A percentile compares a stretch with the other conserved stretches of the same genome.
phyloP scores from a whole-genome alignment of 2,113 vertebrate genomes.

The Lipotes vexillifer region DNA sequence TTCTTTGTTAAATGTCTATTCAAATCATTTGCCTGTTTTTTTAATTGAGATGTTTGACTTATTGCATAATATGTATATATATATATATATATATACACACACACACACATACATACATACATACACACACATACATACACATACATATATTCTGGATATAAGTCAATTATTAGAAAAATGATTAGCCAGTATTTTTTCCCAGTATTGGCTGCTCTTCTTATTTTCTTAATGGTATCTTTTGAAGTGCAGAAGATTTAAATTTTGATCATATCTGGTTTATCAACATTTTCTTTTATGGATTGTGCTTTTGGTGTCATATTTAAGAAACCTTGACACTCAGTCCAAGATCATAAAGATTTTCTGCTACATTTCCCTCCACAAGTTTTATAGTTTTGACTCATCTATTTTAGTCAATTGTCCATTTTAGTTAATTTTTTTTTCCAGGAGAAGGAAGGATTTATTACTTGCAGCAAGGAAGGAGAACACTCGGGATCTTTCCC shows the following conservation, averaged over 20 bases:
- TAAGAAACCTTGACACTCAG: background rate
- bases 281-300: background rate
- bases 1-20: background rate
- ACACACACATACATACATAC: accelerated
- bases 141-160: background rate
- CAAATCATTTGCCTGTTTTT: background rate
- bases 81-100: background rate
- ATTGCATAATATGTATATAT: background rate
- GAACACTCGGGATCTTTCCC: background rate
- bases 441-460: background rate
- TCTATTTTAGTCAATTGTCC: background rate
- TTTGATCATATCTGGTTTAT: background rate
- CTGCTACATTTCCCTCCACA: background rate
- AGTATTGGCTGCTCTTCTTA: background rate
- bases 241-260: background rate
- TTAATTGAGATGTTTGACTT: background rate
- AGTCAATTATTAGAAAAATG: background rate
- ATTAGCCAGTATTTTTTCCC: background rate
- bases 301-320: background rate
- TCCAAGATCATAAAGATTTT: background rate
- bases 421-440: background rate
- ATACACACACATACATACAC: too few species aligned
- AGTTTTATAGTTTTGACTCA: background rate
- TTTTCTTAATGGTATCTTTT: background rate
- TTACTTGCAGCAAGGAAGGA: background rate